Percentiles rank a stretch among this genome's conserved stretches.
Conservation (phyloP, 2,113 vertebrate species). For the Cyphomyrus plagiostoma region DNA sequence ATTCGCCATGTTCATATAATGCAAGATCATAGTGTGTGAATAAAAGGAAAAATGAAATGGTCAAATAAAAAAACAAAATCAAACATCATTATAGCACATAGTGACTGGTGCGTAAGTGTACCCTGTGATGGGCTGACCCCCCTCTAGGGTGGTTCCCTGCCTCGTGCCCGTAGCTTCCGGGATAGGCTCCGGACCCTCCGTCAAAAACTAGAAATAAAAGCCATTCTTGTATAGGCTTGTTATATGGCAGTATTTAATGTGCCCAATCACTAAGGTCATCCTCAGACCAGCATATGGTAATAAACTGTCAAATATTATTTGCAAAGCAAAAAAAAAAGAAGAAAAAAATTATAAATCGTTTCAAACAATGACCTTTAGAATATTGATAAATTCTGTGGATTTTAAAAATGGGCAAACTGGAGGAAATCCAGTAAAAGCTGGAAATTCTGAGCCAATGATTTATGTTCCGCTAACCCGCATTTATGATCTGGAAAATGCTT, state of each 20-base stretch:
- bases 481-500: constrained; percentile 1
- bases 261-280: neutral
- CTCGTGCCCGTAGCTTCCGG: too few relatives aligned
- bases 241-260: neutral
- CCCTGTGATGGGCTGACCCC: too few relatives aligned
- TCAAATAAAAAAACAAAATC: neutral
- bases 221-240: neutral
- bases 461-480: neutral
- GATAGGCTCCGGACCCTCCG: too few relatives aligned
- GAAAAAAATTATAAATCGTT: neutral
- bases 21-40: neutral
- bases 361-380: neutral
- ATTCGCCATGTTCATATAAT: neutral
- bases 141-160: too few relatives aligned
- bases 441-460: neutral
- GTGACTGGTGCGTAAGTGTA: too few relatives aligned
- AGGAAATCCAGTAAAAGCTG: neutral
- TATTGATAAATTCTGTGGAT: neutral
- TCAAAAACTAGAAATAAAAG: neutral
- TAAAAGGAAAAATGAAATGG: neutral
- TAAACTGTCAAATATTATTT: neutral
- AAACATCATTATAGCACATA: too few relatives aligned
- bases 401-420: neutral
- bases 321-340: neutral
- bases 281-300: neutral